These are phyloP conservation scores for Tethya wilhelma DNA, from an alignment of 37 sponge, comb jelly and placozoan species.

Conservation along the genomic window DNA sequence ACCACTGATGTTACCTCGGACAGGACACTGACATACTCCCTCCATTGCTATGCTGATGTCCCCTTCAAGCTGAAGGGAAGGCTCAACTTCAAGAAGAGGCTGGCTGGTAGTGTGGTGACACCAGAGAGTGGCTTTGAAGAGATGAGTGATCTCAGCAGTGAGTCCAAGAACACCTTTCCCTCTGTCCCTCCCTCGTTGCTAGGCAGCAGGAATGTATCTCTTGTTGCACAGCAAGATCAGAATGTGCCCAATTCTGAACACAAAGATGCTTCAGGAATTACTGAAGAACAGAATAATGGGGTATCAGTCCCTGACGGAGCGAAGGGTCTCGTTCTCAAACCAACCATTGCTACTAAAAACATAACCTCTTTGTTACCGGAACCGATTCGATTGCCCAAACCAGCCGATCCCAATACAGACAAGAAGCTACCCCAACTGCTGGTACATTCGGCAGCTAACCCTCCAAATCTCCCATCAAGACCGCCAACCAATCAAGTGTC, in stretches of 20 bases:
- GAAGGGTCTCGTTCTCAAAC: slow-evolving; percentile 10
- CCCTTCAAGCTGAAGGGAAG: slow-evolving; percentile 28
- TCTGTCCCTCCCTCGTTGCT: slow-evolving; percentile 34
- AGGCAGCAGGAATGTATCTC: slow-evolving; percentile 23
- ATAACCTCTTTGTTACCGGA: slow-evolving; percentile 16
- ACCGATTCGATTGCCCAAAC: slow-evolving; percentile 28
- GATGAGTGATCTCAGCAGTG: slow-evolving; percentile 29
- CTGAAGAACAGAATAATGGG: background rate
- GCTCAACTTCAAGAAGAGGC: slow-evolving; percentile 11
- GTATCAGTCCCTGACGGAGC: background rate
- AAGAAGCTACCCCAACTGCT: slow-evolving; percentile 1
- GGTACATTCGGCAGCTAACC: background rate
- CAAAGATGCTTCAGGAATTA: background rate
- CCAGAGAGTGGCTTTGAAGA: slow-evolving; percentile 84
- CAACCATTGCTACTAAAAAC: background rate
- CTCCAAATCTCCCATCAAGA: background rate
- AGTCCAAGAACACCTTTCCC: slow-evolving; percentile 29
- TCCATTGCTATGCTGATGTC: slow-evolving; percentile 64
- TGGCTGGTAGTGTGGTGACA: slow-evolving; percentile 5
- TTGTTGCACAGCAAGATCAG: background rate
- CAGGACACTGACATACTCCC: slow-evolving; percentile 34
- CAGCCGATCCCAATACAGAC: background rate
- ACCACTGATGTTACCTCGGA: slow-evolving; percentile 26
- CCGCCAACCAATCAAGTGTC: background rate
- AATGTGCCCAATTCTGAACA: background rate